phyloP scores from a whole-genome alignment of 2,888 invertebrate genomes.

The Volucella inanis region DNA sequence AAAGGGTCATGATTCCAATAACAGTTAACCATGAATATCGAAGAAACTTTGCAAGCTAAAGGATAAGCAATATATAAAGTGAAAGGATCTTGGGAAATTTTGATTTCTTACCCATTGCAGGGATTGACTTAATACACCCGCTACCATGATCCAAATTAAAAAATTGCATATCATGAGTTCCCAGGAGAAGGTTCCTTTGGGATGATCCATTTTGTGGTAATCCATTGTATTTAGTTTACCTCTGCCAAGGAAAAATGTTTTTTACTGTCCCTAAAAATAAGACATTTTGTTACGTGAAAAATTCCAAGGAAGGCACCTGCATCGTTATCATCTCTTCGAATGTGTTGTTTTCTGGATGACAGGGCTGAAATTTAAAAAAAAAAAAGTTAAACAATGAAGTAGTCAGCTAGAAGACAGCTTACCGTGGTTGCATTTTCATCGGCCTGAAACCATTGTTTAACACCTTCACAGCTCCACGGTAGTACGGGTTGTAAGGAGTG shows the following conservation, averaged over 20 bases:
- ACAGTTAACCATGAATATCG: constrained; percentile 76
- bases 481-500: constrained; percentile 86
- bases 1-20: constrained; percentile 75
- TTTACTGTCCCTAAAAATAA: background rate
- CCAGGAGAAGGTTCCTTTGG: constrained; percentile 46
- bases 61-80: background rate
- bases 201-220: background rate
- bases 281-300: constrained; percentile 44
- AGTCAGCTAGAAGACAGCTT: background rate
- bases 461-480: constrained; percentile 91
- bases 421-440: constrained; percentile 1
- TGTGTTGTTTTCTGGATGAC: background rate
- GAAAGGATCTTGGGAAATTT: too few relatives aligned
- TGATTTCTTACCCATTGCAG: constrained; percentile 37
- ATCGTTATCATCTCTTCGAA: background rate
- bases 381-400: background rate
- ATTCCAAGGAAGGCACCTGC: constrained; percentile 35
- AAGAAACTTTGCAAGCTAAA: constrained; percentile 78
- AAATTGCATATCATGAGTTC: constrained; percentile 68
- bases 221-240: constrained; percentile 16
- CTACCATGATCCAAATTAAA: constrained; percentile 45
- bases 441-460: constrained; percentile 60
- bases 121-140: constrained; percentile 2
- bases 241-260: background rate
- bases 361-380: constrained; percentile 8